These are phyloP conservation scores for Leguminivora glycinivorella DNA, from an alignment of 1,140 invertebrate species.

Conservation along the genomic window DNA sequence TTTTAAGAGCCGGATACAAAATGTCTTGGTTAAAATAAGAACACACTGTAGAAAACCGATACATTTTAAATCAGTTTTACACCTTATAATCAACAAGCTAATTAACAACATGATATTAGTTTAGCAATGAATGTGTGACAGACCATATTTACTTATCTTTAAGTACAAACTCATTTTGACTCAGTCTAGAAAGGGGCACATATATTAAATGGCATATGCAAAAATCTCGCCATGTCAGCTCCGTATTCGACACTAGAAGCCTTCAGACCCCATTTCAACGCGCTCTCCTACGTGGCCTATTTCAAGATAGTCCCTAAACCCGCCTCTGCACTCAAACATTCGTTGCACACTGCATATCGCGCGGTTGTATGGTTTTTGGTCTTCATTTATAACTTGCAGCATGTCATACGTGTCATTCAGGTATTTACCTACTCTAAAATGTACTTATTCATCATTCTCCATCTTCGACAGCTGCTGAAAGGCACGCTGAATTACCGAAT, in stretches of 20 bases:
- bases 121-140: not conserved
- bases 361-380: slow-evolving; percentile 46
- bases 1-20: no score
- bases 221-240: not conserved
- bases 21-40: not conserved
- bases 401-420: slow-evolving; percentile 52
- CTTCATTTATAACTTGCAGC: slow-evolving; percentile 55
- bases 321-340: slow-evolving; percentile 33
- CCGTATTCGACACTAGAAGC: slow-evolving; percentile 37
- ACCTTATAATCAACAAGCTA: not conserved
- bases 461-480: no score
- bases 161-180: not conserved
- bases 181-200: not conserved
- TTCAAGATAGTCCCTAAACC: slow-evolving; percentile 47
- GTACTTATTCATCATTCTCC: not conserved
- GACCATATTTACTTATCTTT: not conserved
- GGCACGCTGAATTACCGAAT: no score
- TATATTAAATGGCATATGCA: not conserved
- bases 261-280: slow-evolving; percentile 53
- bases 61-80: slow-evolving; percentile 12
- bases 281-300: slow-evolving; percentile 54
- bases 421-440: slow-evolving; percentile 31
- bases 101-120: not conserved
- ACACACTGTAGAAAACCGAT: not conserved
- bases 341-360: slow-evolving; percentile 48